Percentiles rank a stretch among this genome's conserved stretches.
Conservation (phyloP, 2,888 invertebrate species). For the Loripinus fragilis region DNA sequence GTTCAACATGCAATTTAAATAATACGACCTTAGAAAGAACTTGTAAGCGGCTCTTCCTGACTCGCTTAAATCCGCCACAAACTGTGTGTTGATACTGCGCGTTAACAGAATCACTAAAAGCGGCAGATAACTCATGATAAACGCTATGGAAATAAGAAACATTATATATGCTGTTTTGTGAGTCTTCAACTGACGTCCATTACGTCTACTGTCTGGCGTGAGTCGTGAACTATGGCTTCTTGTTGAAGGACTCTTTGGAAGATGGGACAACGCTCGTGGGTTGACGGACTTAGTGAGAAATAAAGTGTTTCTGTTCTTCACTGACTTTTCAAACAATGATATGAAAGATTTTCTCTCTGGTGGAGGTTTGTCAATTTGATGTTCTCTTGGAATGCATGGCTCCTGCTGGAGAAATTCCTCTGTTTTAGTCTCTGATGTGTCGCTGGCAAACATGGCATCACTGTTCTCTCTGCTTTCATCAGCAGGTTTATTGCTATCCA, state of each 20-base stretch:
- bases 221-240: background rate
- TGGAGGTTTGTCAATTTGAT: background rate
- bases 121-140: conserved; percentile 61
- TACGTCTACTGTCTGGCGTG: background rate
- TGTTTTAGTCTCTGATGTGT: conserved; percentile 34
- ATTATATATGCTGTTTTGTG: conserved; percentile 63
- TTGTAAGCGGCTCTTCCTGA: conserved; percentile 52
- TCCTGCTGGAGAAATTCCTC: conserved; percentile 4
- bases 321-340: background rate
- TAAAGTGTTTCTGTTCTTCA: conserved; percentile 6
- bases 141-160: conserved; percentile 61
- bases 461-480: conserved; percentile 13
- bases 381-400: conserved; percentile 3
- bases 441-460: conserved; percentile 35
- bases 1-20: conserved; percentile 66
- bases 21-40: conserved; percentile 63
- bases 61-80: conserved; percentile 48
- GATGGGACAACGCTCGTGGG: background rate
- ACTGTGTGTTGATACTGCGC: conserved; percentile 37
- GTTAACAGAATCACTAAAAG: conserved; percentile 51
- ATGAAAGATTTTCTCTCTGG: background rate
- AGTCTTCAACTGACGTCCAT: conserved; percentile 27
- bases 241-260: background rate
- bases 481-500: background rate
- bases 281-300: background rate